Conservation (phyloP, 2,797 vertebrate species). For the Anabas testudineus region DNA sequence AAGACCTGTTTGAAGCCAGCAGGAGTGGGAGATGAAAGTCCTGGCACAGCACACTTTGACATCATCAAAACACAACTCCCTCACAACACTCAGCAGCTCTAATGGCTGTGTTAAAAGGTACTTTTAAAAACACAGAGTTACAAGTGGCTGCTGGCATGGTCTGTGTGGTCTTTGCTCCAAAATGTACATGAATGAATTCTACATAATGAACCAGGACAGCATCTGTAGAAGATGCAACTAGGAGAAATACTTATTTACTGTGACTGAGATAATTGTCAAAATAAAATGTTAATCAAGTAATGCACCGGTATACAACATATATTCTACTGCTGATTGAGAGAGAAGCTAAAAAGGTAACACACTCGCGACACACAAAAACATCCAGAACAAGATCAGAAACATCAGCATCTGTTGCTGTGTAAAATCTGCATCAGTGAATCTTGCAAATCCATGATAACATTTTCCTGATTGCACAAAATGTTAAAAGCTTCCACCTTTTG, state of each 20-base stretch:
- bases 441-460: not conserved
- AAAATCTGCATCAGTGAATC: not conserved
- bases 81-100: slow-evolving; percentile 64
- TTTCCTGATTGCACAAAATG: slow-evolving; percentile 10
- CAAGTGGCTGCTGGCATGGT: slow-evolving; percentile 64
- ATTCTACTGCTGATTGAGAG: too few species aligned
- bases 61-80: slow-evolving; percentile 74
- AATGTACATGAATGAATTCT: slow-evolving; percentile 62
- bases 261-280: too few species aligned
- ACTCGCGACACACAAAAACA: too few species aligned
- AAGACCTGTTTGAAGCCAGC: slow-evolving; percentile 77
- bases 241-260: too few species aligned
- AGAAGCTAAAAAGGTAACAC: too few species aligned
- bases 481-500: slow-evolving; percentile 50
- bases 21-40: slow-evolving; percentile 79
- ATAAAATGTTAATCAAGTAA: too few species aligned
- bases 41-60: slow-evolving; percentile 67
- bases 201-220: slow-evolving; percentile 48
- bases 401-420: not conserved
- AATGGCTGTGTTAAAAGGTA: slow-evolving; percentile 73
- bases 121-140: slow-evolving; percentile 71
- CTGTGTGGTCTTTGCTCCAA: slow-evolving; percentile 51
- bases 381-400: not conserved
- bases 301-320: too few species aligned
- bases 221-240: slow-evolving; percentile 11